Evolutionary conservation across 2,888 invertebrate genomes (phyloP), one percentile per base, ranked within the genome.

Genomic region (Agrotis clavis): DNA sequence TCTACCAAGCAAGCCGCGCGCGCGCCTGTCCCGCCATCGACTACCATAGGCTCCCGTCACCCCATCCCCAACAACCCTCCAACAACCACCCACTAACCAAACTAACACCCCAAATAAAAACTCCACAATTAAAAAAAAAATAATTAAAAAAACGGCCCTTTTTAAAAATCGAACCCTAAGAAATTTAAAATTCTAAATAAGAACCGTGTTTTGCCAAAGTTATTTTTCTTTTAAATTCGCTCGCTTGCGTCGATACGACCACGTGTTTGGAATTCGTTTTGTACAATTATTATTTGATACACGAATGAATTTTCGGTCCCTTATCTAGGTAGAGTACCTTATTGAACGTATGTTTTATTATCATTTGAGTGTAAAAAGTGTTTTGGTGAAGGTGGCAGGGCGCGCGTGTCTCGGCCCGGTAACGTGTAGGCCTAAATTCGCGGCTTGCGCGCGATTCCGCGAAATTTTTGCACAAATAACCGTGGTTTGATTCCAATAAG

Each of bases 381-480:
- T 83, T 85, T 72, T 81, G 69, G 80, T 76, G 74, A 79, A 59
- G 80, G 65, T 57, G 71, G 67, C 71, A 74, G 89, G 79, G 86
- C 92, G 92, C 88, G 89, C 90, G 87, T 81, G 77, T 71, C 69
- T 65, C 67, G 65, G 59, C 59, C 59, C 71, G 64, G 41, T 65
- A 63, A 47, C 62, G 19, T 57, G 65, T 95, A 95, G 95, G 95
- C 95, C 95, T 95, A 95, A 94, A 93, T 86, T 30, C 66, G 73
- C 92, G 92, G 91, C 80, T 53, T 76, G 73, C 88, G 90, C 90
- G 90, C 89, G 82, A 76, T 62, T 70, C 79, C 87, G 88, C 95
- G 84, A 95, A 94, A 88, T 84, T 89, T 95, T 94, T 90, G 95
- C 95, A 93, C 91, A 90, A 85, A 85, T 92, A 77, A 71, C 81